Conservation (phyloP, 2,113 vertebrate genomes). For the Todiramphus saurophagus region DNA sequence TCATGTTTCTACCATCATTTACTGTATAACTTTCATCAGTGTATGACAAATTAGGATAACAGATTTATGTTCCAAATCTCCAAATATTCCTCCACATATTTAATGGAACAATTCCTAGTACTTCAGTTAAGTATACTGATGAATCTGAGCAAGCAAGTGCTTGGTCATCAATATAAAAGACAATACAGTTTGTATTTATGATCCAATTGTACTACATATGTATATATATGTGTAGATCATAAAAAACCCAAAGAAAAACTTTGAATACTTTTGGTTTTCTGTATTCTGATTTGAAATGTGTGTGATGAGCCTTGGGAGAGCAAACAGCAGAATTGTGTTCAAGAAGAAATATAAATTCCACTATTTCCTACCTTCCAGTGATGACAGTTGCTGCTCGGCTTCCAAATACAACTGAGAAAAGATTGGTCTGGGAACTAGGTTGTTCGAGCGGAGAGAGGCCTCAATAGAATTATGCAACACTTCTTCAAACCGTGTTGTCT, state of each 20-base stretch:
- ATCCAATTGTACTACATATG: not conserved
- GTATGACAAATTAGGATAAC: not conserved
- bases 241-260: not conserved
- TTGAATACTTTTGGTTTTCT: not conserved
- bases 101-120: not conserved
- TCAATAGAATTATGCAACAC: slow-evolving; percentile 96
- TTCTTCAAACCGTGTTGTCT: slow-evolving; percentile 93
- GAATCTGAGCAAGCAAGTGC: not conserved
- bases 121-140: not conserved
- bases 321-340: not conserved
- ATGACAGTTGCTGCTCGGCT: slow-evolving; percentile 82
- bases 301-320: not conserved
- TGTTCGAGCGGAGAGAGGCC: slow-evolving; percentile 93
- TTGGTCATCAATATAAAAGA: not conserved
- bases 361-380: slow-evolving; percentile 80
- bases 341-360: slow-evolving; percentile 11
- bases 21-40: not conserved
- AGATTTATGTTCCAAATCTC: not conserved
- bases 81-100: not conserved
- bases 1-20: not conserved
- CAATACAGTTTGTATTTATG: not conserved
- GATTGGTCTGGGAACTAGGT: slow-evolving; percentile 87
- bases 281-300: not conserved
- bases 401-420: slow-evolving; percentile 97
- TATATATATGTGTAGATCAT: not conserved